Evolutionary conservation across 64 coral and sea anemone species (phyloP).

Genomic region (Pocillopora damicornis): DNA sequence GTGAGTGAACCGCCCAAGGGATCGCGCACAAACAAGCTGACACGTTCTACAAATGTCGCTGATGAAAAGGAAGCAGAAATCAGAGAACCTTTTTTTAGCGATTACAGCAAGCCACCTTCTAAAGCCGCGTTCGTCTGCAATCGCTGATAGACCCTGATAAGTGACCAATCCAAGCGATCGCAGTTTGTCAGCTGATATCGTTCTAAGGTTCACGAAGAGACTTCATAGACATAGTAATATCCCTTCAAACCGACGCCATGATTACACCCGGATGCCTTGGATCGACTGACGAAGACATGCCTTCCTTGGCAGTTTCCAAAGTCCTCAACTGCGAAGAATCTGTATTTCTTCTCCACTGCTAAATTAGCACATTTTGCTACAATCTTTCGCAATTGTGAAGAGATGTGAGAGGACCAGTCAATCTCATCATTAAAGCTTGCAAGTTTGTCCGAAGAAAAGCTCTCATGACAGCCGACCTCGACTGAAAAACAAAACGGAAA

Average conservation of each 20-base stretch:
- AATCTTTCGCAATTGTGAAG: constrained; percentile 2
- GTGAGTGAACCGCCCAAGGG: too few relatives aligned
- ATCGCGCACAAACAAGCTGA: too few relatives aligned
- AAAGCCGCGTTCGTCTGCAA: too few relatives aligned
- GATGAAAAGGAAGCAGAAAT: too few relatives aligned
- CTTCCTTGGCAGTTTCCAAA: constrained; percentile 23
- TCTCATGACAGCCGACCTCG: not conserved
- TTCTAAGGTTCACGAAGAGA: not conserved
- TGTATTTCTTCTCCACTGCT: not conserved
- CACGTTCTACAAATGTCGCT: too few relatives aligned
- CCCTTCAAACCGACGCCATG: constrained; percentile 10
- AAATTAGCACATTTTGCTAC: not conserved
- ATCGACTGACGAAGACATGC: not conserved
- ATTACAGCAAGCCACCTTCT: too few relatives aligned
- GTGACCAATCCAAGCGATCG: too few relatives aligned
- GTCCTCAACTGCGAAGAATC: constrained; percentile 14
- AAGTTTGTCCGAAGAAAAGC: not conserved
- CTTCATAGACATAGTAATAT: constrained; percentile 1
- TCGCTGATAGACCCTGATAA: too few relatives aligned
- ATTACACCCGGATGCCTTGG: not conserved
- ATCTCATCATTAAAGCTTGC: not conserved
- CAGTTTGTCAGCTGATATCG: too few relatives aligned
- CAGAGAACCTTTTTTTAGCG: too few relatives aligned
- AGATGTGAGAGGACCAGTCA: not conserved
- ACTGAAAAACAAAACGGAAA: not conserved